Conservation (phyloP, 1,140 invertebrate genomes). For the Argopecten irradians region DNA sequence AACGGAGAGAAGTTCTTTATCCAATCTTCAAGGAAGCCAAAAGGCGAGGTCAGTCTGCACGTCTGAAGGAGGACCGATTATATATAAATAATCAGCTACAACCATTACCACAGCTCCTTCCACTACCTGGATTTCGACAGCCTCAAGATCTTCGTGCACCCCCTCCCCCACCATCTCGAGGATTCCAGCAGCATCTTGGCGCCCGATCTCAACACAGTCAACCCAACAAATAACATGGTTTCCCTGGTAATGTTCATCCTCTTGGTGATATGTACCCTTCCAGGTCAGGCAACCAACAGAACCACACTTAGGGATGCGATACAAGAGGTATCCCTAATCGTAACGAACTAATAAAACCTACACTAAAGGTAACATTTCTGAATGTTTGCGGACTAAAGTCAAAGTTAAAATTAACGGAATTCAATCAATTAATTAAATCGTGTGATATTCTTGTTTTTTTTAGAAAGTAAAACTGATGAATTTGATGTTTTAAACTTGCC, state of each 20-base stretch:
- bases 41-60: background rate
- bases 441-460: conserved; percentile 1
- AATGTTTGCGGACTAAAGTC: background rate
- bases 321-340: background rate
- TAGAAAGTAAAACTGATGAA: background rate
- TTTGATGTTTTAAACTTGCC: background rate
- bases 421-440: background rate
- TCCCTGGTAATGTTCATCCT: too few relatives aligned
- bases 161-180: background rate
- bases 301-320: background rate
- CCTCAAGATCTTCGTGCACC: background rate
- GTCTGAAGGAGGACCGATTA: conserved; percentile 21
- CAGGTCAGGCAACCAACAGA: background rate
- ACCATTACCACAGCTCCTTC: background rate
- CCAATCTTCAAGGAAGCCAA: background rate
- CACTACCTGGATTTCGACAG: background rate
- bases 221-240: too few relatives aligned
- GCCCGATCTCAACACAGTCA: too few relatives aligned
- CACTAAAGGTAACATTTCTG: background rate
- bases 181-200: background rate
- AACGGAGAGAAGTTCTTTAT: background rate
- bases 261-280: too few relatives aligned
- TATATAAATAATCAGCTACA: background rate
- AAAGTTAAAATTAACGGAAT: background rate
- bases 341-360: background rate